Conservation (phyloP, 2,797 vertebrate genomes). For the Tokudaia tokunoshimensis region DNA sequence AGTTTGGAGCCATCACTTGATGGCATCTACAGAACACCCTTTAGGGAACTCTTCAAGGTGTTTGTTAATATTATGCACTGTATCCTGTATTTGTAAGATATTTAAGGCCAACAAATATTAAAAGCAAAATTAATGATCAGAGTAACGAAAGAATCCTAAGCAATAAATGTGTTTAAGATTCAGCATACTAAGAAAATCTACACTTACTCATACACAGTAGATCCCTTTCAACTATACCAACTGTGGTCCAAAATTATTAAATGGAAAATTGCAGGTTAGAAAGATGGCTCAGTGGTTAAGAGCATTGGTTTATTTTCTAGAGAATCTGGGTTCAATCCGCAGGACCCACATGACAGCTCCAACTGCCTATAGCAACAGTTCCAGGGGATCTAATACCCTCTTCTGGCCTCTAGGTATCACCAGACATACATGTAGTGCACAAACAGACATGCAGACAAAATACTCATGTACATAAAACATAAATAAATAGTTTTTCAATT, state of each 20-base stretch:
- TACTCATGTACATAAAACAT: not conserved
- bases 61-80: not conserved
- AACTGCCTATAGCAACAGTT: not conserved
- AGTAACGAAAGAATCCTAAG: not conserved
- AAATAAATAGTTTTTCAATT: not conserved
- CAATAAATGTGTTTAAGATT: conserved; percentile 24
- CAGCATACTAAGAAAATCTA: conserved; percentile 2
- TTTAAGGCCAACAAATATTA: not conserved
- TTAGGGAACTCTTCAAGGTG: not conserved
- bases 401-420: not conserved
- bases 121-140: conserved; percentile 12
- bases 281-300: not conserved
- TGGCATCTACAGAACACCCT: not conserved
- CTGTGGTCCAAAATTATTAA: not conserved
- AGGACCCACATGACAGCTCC: not conserved
- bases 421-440: not conserved
- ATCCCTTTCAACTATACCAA: not conserved
- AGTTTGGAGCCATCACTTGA: not conserved
- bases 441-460: not conserved
- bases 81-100: not conserved
- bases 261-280: not conserved
- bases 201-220: not conserved
- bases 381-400: not conserved
- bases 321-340: not conserved
- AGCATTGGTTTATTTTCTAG: not conserved